Percentiles rank a stretch among this genome's conserved stretches.
Conservation (phyloP, 2,888 invertebrate genomes). For the Papilio protenor region DNA sequence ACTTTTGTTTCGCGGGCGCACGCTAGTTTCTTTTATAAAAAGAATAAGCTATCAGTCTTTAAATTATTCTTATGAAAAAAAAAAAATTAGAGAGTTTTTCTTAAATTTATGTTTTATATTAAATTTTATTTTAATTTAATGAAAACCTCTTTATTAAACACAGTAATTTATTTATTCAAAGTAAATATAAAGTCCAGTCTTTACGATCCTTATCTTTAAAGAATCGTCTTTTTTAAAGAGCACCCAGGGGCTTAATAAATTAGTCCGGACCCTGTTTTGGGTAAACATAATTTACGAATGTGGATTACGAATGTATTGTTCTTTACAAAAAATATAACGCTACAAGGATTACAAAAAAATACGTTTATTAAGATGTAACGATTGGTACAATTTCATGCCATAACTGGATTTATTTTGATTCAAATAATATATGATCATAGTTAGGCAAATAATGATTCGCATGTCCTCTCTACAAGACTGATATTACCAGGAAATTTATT, state of each 20-base stretch:
- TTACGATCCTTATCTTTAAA: slow-evolving; percentile 12
- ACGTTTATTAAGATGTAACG: too few species aligned
- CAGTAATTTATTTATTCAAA: slow-evolving; percentile 14
- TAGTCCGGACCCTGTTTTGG: slow-evolving; percentile 23
- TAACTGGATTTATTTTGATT: too few species aligned
- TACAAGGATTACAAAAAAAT: background rate
- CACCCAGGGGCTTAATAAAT: slow-evolving; percentile 17
- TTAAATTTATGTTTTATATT: background rate
- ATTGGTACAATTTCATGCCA: too few species aligned
- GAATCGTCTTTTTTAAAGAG: slow-evolving; percentile 25
- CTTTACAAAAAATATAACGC: background rate
- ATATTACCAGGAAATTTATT: too few species aligned
- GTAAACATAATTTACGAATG: slow-evolving; percentile 16
- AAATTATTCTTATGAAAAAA: background rate
- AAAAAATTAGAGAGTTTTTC: background rate
- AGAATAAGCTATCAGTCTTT: too few species aligned
- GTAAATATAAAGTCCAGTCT: slow-evolving; percentile 5
- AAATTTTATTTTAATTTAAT: background rate
- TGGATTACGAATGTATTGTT: slow-evolving; percentile 1
- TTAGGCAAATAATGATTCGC: background rate
- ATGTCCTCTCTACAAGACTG: too few species aligned
- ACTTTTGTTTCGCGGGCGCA: too few species aligned
- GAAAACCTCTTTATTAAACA: background rate
- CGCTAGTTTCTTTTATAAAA: too few species aligned
- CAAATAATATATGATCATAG: too few species aligned